Evolutionary conservation across 2,797 vertebrate genomes (phyloP), one percentile per base, ranked within the genome.

Genomic region (Hephaestus fuliginosus): DNA sequence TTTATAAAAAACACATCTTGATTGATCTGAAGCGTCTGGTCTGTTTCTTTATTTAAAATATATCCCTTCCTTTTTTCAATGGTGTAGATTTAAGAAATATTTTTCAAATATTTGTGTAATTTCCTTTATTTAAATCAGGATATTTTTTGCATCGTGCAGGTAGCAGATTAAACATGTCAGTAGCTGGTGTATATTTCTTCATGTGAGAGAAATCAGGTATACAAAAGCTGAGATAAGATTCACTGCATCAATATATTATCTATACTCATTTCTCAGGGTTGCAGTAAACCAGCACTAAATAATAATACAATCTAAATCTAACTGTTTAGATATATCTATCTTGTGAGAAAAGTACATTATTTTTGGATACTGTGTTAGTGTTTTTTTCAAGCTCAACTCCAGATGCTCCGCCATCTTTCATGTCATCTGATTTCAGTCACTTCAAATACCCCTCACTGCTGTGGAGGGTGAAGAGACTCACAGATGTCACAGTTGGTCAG

Each of bases 1-100:
- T 86, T 64, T 77, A 51, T 44, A 15, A 70, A 70, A 64, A 14
- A 9, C 57, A 56, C 14, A 33, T 41, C 41, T 67, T 48, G 55
- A 57, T 57, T 7, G 18, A 60, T 63, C 41, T 67, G 30, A 43
- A 7, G 55, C 33, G 9, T 5, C 36, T 39, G 36, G 4, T 57
- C 61, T 57, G 68, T 22, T 57, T 67, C 41, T 66, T 15, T 44
- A 18, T 80, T 70, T 71, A 71, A 49, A 70, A 12, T 25, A 20
- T 2, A 10, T 22, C 12, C 39, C 25, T 3, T 8, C 4, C 63
- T 68, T 49, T 63, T 51, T 39, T 56, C 22, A 66, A 44, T 2
- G 5, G 17, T 58, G 28, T 17, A 43, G 4, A 75, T 72, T 52
- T 28, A 44, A 57, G 25, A 63, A 46, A 41, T 43, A 0, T 10